Conservation (phyloP, 2,888 invertebrate species). For the Adela reaumurella region DNA sequence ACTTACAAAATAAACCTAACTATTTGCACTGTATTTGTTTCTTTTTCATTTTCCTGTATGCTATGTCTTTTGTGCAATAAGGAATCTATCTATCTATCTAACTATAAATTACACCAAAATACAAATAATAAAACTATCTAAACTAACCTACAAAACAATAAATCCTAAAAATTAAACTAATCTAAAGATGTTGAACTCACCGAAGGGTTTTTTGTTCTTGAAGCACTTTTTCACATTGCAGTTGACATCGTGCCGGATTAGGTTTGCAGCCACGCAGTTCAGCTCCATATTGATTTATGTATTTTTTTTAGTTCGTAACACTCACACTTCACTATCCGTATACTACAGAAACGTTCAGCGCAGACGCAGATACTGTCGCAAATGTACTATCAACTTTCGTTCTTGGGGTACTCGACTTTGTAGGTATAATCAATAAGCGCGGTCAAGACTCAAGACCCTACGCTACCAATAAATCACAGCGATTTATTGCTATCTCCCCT, state of each 20-base stretch:
- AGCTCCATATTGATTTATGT: too few species aligned
- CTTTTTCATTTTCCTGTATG: too few species aligned
- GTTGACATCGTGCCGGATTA: constrained; percentile 48
- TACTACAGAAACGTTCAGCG: background rate
- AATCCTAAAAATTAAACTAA: too few species aligned
- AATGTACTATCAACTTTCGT: background rate
- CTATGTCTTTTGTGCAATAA: too few species aligned
- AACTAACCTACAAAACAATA: too few species aligned
- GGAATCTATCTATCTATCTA: too few species aligned
- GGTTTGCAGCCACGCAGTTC: constrained; percentile 34
- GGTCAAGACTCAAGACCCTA: background rate
- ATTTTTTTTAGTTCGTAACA: constrained; percentile 9
- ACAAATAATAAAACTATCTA: too few species aligned
- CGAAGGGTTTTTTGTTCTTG: constrained; percentile 44
- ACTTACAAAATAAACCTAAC: too few species aligned
- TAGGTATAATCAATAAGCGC: background rate
- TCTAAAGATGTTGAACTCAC: constrained; percentile 25
- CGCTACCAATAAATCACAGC: background rate
- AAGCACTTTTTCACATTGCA: constrained; percentile 51
- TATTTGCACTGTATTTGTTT: too few species aligned
- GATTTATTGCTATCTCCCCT: background rate
- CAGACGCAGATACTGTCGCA: background rate
- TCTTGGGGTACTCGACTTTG: background rate
- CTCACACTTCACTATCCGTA: constrained; percentile 3
- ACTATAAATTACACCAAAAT: too few species aligned